phyloP scores from a whole-genome alignment of 1,140 invertebrate genomes.

The Sweltsa coloradensis region DNA sequence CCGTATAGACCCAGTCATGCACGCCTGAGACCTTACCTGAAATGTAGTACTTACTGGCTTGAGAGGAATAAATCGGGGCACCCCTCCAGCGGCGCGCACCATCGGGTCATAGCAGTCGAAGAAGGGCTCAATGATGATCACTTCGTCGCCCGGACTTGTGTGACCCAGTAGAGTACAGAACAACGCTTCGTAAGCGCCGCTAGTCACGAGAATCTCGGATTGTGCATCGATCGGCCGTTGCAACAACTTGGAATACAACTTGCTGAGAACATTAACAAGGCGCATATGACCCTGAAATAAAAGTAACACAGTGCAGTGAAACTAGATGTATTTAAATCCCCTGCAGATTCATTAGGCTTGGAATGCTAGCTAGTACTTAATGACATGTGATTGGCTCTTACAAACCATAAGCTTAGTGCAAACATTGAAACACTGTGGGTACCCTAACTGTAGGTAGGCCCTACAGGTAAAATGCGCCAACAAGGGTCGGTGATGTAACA shows the following conservation, averaged over 20 bases:
- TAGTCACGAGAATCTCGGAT: slow-evolving; percentile 76
- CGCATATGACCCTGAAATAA: slow-evolving; percentile 78
- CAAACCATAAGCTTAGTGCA: no score
- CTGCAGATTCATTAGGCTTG: no score
- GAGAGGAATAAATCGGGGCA: slow-evolving; percentile 77
- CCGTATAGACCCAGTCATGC: no score
- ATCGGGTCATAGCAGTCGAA: slow-evolving; percentile 98
- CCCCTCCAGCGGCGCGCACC: slow-evolving; percentile 76
- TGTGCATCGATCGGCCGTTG: slow-evolving; percentile 61
- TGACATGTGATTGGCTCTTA: no score
- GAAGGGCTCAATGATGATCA: slow-evolving; percentile 96
- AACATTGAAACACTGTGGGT: no score
- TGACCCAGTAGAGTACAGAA: slow-evolving; percentile 75
- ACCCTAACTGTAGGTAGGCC: no score
- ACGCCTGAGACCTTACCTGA: no score
- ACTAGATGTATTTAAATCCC: no score
- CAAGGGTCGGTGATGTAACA: no score
- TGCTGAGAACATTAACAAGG: slow-evolving; percentile 69
- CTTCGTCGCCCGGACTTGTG: slow-evolving; percentile 75
- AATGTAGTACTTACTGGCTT: slow-evolving; percentile 50
- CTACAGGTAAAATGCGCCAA: no score
- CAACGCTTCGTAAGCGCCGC: slow-evolving; percentile 88
- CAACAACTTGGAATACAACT: slow-evolving; percentile 73
- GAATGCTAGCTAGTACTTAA: neutral
- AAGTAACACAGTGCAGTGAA: no score